phyloP scores from a whole-genome alignment of 2,113 vertebrate genomes.

The Pterophyllum scalare region DNA sequence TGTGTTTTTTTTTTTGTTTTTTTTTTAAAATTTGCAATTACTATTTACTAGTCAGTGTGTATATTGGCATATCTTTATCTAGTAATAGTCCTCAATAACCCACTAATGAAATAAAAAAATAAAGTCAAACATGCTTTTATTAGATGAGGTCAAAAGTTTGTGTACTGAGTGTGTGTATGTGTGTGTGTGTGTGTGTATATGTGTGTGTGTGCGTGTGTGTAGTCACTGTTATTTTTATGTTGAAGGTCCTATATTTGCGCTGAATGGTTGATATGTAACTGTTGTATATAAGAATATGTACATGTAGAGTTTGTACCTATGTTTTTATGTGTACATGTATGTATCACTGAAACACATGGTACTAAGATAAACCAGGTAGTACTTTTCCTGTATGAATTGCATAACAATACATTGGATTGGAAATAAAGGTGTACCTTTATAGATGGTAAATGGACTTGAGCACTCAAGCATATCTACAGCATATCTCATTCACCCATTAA shows the following conservation, averaged over 20 bases:
- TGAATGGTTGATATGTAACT: no score
- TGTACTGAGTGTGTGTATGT: not conserved
- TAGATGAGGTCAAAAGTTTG: not conserved
- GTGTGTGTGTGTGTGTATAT: no score
- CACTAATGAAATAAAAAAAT: not conserved
- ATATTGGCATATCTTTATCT: not conserved
- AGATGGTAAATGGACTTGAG: no score
- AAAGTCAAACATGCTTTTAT: not conserved
- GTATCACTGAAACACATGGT: not conserved
- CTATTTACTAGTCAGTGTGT: not conserved
- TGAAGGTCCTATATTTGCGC: no score
- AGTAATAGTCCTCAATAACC: not conserved
- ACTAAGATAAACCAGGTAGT: not conserved
- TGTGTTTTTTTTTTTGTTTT: not conserved
- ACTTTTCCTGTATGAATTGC: not conserved
- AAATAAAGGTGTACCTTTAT: not conserved
- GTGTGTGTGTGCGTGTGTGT: accelerated
- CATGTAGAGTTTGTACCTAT: not conserved
- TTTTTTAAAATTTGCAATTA: not conserved
- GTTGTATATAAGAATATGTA: no score
- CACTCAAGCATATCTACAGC: no score
- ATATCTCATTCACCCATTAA: no score
- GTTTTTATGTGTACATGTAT: not conserved
- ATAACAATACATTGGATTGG: not conserved
- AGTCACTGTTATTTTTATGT: not conserved